Conservation (phyloP, 1,140 invertebrate genomes). For the Liolophura sinensis region DNA sequence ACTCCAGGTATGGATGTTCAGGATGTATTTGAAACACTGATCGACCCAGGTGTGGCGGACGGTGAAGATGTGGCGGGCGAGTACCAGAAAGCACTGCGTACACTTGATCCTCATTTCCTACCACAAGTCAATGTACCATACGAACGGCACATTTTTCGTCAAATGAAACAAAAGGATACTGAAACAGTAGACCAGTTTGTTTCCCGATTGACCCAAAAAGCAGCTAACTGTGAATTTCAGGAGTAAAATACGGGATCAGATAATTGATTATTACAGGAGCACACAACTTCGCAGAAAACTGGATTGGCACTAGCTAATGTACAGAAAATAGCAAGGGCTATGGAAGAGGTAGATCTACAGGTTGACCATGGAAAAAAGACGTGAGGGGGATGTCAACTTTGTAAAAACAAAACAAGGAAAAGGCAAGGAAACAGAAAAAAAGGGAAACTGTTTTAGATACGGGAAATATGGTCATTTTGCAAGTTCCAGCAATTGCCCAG, state of each 20-base stretch:
- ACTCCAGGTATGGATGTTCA: too few species aligned
- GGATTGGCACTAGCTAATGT: slow-evolving; percentile 12
- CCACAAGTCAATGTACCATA: too few species aligned
- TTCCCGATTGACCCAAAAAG: slow-evolving; percentile 15
- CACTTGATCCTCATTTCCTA: too few species aligned
- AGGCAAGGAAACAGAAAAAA: not conserved
- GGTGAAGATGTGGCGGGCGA: too few species aligned
- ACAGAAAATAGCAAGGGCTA: slow-evolving; percentile 9
- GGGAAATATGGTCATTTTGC: slow-evolving; percentile 8
- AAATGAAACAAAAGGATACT: slow-evolving; percentile 4
- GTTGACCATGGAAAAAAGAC: slow-evolving; percentile 15
- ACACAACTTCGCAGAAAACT: slow-evolving; percentile 16
- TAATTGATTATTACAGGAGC: slow-evolving; percentile 24
- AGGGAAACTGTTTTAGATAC: slow-evolving; percentile 12
- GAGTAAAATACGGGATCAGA: slow-evolving; percentile 21
- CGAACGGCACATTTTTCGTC: too few species aligned
- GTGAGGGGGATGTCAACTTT: not conserved
- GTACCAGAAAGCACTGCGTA: too few species aligned
- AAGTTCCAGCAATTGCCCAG: slow-evolving; percentile 12
- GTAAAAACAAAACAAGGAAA: too few species aligned
- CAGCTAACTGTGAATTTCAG: slow-evolving; percentile 19
- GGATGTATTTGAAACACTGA: too few species aligned
- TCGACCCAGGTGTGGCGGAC: too few species aligned
- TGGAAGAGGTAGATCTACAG: slow-evolving; percentile 16
- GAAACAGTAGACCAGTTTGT: slow-evolving; percentile 23